Evolutionary conservation across 2,888 invertebrate species (phyloP), one percentile per base, ranked within the genome.

Genomic region (Heteromurus nitidus): DNA sequence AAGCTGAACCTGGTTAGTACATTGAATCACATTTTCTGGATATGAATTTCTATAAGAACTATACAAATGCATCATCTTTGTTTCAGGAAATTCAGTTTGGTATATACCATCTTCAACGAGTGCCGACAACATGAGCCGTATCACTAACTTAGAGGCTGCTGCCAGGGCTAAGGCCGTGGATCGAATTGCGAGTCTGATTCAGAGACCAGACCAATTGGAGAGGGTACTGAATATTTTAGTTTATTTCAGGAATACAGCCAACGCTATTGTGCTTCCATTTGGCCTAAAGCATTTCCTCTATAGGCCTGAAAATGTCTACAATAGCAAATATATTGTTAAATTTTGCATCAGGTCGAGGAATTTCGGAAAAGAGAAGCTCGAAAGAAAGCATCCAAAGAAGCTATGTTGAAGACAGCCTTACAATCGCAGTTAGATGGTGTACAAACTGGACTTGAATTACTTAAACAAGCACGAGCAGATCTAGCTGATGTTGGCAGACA

Each of bases 381-480:
- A 80, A 94, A 95, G 87, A 95, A 96, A 91, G 94, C 95, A 0
- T 96, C 97, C 2, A 96, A 97, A 9, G 97, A 98, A 89, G 96
- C 96, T 0, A 95, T 96, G 92, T 89, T 99, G 24, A 98, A 99
- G 90, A 97, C 98, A n/a, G 98, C 98, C 0, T 96, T 99, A 91
- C 98, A 99, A 89, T 96, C 97, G 84, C 98, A 99, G 90, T 90
- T 99, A 73, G 99, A 99, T 90, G 98, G 98, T 0, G 98, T 99
- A 0, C 93, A 95, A 87, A 95, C 96, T 13, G 99, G 99, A 0
- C 92, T 99, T 20, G 95, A 95, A 88, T 96, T 98, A 88, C 90
- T 99, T 55, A 94, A 95, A 88, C 93, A 93, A 79, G 96, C 97
- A 64, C 90, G 96, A 69, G 93, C 94, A 87, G 96, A 97, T 90